Evolutionary conservation across 2,113 vertebrate species (phyloP).

Genomic region (Protobothrops flavoviridis): DNA sequence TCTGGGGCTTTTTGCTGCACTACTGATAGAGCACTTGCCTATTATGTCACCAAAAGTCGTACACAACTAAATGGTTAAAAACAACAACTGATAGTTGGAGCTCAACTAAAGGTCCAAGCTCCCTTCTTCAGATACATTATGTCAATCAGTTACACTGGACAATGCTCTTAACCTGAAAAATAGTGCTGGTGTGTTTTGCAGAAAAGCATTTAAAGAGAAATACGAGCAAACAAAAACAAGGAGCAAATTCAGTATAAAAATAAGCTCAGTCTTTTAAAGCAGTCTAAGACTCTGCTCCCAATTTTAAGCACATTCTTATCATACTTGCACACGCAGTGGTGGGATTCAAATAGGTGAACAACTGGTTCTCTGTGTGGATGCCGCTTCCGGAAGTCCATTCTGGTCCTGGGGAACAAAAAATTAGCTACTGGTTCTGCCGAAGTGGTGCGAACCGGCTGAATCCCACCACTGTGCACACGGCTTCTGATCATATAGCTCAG

Average conservation of each 20-base stretch:
- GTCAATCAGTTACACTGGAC: background rate
- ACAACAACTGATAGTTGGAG: background rate
- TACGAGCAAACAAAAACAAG: background rate
- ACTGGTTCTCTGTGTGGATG: no score
- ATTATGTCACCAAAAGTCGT: background rate
- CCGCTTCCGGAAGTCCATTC: no score
- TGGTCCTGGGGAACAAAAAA: no score
- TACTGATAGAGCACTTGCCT: background rate
- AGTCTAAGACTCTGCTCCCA: background rate
- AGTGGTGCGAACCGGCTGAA: no score
- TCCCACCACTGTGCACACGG: no score
- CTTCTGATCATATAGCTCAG: background rate
- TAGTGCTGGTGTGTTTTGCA: rapidly evolving
- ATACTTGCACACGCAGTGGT: background rate
- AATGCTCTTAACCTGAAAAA: background rate
- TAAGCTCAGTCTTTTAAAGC: background rate
- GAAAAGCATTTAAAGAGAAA: background rate
- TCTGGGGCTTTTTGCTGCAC: background rate
- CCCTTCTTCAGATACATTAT: background rate
- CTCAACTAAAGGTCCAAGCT: background rate
- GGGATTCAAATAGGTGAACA: no score
- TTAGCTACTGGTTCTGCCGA: no score
- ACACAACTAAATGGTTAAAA: background rate
- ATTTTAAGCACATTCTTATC: background rate
- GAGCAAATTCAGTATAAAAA: background rate